These are phyloP conservation scores for Argynnis bischoffii DNA, from an alignment of 2,888 invertebrate species.

Conservation along the genomic window DNA sequence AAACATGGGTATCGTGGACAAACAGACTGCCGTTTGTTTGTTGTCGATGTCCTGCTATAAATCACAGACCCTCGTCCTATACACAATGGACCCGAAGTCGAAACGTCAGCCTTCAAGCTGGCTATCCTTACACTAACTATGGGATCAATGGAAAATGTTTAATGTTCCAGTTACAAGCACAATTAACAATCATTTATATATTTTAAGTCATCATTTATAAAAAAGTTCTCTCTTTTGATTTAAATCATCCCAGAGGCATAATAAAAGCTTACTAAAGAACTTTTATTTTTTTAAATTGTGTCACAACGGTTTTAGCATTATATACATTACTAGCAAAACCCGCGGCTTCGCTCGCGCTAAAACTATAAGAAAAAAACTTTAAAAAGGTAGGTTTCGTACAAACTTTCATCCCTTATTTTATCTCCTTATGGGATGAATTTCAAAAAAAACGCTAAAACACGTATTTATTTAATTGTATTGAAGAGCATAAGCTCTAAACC, in stretches of 20 bases:
- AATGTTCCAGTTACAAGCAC: constrained; percentile 15
- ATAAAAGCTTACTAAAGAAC: no score
- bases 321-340: neutral
- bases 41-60: constrained; percentile 66
- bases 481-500: no score
- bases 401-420: no score
- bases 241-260: no score
- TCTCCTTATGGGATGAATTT: no score
- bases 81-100: constrained; percentile 54
- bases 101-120: constrained; percentile 49
- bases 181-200: neutral
- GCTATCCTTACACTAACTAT: constrained; percentile 32
- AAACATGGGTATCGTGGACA: constrained; percentile 41
- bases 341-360: no score
- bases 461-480: no score
- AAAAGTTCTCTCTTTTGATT: no score
- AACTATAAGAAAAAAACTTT: no score
- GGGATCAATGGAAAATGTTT: constrained; percentile 33
- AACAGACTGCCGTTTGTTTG: constrained; percentile 52
- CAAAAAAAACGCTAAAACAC: no score
- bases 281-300: no score
- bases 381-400: no score
- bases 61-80: constrained; percentile 73
- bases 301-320: neutral
- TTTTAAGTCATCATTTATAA: neutral